Conservation (phyloP, 30 jellyfish, hydroid and myxozoan species). For the Aurelia sp. region DNA sequence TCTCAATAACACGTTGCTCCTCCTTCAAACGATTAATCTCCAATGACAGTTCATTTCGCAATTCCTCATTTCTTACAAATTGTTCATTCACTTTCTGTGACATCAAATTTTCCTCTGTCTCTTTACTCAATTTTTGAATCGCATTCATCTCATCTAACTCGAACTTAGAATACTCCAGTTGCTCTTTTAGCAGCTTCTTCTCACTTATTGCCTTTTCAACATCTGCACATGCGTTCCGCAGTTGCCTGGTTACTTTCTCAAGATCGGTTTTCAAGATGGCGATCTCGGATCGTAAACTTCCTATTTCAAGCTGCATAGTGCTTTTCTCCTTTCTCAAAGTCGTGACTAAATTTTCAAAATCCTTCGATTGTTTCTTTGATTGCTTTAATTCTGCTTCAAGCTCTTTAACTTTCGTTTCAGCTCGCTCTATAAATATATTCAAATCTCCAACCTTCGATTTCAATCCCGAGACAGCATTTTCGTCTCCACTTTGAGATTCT, state of each 20-base stretch:
- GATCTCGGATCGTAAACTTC: constrained; percentile 20
- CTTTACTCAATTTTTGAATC: constrained; percentile 11
- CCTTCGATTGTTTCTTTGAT: constrained; percentile 26
- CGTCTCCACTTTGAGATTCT: constrained; percentile 5
- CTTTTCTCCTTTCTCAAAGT: constrained; percentile 53
- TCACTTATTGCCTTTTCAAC: constrained; percentile 30
- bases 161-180: constrained; percentile 14
- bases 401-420: constrained; percentile 44
- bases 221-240: constrained; percentile 48
- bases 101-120: constrained; percentile 29
- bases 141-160: constrained; percentile 22
- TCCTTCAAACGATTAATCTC: constrained; percentile 37
- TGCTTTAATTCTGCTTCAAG: constrained; percentile 21
- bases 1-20: constrained; percentile 31
- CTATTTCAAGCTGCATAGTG: constrained; percentile 33
- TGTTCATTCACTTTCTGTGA: constrained; percentile 5
- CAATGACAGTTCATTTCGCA: constrained; percentile 23
- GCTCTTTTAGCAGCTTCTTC: constrained; percentile 28
- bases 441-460: constrained; percentile 51
- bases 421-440: constrained; percentile 55
- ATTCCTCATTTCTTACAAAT: constrained; percentile 7
- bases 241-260: constrained; percentile 43
- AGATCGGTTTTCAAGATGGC: constrained; percentile 18
- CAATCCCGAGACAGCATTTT: constrained; percentile 10
- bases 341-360: constrained; percentile 21